Evolutionary conservation across 2,113 vertebrate species (phyloP).

Genomic region (Lutjanus erythropterus): DNA sequence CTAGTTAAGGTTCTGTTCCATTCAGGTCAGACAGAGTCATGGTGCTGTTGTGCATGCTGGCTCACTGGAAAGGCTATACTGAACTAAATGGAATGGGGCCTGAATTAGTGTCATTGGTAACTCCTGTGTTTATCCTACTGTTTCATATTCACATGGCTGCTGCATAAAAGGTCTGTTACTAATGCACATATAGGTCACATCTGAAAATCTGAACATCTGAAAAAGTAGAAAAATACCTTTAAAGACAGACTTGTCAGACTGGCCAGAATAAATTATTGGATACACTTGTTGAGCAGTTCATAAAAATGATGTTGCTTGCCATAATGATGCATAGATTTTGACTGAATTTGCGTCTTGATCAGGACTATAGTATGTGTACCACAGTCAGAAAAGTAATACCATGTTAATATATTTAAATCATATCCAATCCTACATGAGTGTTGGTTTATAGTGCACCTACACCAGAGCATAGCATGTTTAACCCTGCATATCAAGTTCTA

Average conservation of each 20-base stretch:
- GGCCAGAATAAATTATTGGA: background rate
- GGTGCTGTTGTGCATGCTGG: no score
- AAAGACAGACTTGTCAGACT: background rate
- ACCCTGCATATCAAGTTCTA: background rate
- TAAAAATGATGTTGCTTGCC: background rate
- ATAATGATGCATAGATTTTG: background rate
- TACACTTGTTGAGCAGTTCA: background rate
- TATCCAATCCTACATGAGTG: background rate
- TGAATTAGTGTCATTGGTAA: no score
- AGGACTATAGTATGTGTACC: background rate
- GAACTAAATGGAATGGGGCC: no score
- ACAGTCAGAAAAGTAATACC: background rate
- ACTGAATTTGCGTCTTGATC: background rate
- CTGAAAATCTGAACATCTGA: background rate
- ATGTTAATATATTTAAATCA: background rate
- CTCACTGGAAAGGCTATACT: no score
- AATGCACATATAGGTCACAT: background rate
- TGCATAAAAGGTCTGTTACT: no score
- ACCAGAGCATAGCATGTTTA: background rate
- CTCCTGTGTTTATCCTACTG: no score
- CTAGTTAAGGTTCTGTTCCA: no score
- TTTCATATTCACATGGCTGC: no score
- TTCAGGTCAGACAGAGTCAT: no score
- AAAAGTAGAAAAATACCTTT: background rate
- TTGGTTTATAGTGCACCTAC: no score